phyloP scores from a whole-genome alignment of 2,113 vertebrate species.

The Cavia porcellus region DNA sequence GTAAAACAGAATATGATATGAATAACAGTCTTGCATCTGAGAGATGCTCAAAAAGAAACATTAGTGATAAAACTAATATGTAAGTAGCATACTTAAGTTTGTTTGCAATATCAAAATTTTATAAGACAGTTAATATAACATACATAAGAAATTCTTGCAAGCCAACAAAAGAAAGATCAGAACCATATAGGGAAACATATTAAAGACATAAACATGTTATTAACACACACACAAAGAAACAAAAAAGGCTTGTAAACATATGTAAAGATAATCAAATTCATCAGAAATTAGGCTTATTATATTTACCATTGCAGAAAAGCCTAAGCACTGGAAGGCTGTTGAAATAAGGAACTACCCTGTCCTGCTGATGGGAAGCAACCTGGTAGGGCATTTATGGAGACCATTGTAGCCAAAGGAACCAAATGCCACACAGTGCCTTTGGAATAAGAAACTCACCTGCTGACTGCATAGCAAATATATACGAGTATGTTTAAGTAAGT shows the following conservation, averaged over 20 bases:
- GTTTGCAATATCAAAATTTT: constrained; percentile 14
- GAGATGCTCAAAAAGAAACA: not conserved
- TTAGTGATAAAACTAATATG: constrained; percentile 8
- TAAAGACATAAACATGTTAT: not conserved
- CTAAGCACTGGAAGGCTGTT: not conserved
- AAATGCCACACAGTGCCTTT: not conserved
- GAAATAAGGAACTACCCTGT: not conserved
- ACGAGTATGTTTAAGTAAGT: not conserved
- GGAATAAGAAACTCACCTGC: not conserved
- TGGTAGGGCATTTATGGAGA: not conserved
- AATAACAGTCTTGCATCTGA: not conserved
- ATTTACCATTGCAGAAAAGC: not conserved
- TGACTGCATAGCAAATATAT: not conserved
- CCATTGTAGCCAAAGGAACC: not conserved
- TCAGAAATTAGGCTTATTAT: not conserved
- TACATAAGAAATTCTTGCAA: not conserved
- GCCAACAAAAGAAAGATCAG: not conserved
- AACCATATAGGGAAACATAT: constrained; percentile 8
- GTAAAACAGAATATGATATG: not conserved
- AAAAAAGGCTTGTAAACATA: not conserved
- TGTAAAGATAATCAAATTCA: not conserved
- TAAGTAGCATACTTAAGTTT: not conserved
- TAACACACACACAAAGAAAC: constrained; percentile 2
- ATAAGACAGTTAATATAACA: not conserved
- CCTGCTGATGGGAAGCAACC: not conserved